These are phyloP conservation scores for Eupelmus urozonus DNA, from an alignment of 2,888 invertebrate species.

Conservation along the genomic window DNA sequence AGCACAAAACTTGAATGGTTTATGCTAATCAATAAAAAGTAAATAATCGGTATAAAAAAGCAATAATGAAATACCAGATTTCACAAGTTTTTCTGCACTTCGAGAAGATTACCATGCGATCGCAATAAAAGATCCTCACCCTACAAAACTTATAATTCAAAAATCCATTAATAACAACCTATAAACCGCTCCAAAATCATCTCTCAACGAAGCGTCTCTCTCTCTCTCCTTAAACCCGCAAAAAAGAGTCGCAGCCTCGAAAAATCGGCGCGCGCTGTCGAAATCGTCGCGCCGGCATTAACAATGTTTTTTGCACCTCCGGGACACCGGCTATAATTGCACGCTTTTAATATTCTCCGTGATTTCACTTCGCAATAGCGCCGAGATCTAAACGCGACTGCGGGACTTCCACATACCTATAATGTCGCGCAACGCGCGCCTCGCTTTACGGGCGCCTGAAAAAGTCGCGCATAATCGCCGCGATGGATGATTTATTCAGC, in stretches of 20 bases:
- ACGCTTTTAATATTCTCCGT: conserved; percentile 11
- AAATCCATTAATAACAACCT: no score
- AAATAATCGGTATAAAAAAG: no score
- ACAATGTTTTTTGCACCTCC: conserved; percentile 7
- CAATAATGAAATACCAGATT: no score
- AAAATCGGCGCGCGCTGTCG: conserved; percentile 16
- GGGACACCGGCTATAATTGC: conserved; percentile 33
- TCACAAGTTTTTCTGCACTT: no score
- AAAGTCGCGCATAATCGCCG: background rate
- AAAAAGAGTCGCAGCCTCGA: conserved; percentile 12
- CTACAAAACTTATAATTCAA: no score
- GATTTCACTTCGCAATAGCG: conserved; percentile 15
- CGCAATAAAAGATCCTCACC: no score
- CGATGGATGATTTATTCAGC: conserved; percentile 57
- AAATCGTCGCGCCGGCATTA: background rate
- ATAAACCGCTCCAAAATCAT: no score
- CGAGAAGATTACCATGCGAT: no score
- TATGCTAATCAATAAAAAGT: no score
- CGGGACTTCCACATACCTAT: background rate
- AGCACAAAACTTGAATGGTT: no score
- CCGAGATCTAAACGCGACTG: background rate
- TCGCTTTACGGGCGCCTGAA: background rate
- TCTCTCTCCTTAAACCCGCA: background rate
- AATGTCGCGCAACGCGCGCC: no score
- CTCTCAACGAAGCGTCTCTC: background rate